Evolutionary conservation across 2,888 invertebrate species (phyloP).

Genomic region (Herminia tarsipennalis): DNA sequence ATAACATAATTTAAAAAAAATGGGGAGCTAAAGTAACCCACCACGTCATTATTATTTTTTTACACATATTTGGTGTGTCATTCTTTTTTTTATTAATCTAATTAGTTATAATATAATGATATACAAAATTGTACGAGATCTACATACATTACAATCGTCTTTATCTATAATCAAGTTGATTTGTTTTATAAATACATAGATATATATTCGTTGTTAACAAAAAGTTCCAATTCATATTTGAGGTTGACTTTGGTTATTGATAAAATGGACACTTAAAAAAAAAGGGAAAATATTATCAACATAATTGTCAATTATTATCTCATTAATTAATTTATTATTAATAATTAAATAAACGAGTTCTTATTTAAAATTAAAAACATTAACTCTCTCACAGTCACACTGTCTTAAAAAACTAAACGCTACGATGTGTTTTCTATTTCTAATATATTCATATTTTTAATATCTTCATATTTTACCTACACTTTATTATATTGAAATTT

Average conservation of each 20-base stretch:
- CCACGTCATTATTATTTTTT: no score
- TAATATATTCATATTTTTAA: conserved; percentile 26
- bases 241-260: no score
- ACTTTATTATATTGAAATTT: background rate
- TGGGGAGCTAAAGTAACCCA: no score
- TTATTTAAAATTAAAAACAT: conserved; percentile 25
- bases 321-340: no score
- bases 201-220: background rate
- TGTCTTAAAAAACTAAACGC: conserved; percentile 34
- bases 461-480: background rate
- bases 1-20: no score
- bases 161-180: conserved; percentile 5
- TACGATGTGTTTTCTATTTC: conserved; percentile 48
- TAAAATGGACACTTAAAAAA: background rate
- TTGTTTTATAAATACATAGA: conserved; percentile 28
- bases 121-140: conserved; percentile 34
- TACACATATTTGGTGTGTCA: conserved; percentile 5
- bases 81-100: conserved; percentile 7
- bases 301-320: background rate
- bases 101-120: conserved; percentile 19
- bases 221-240: background rate
- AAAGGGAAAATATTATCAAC: background rate
- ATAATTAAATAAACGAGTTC: background rate
- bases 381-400: conserved; percentile 40
- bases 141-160: conserved; percentile 20